These are phyloP conservation scores for Peromyscus maniculatus DNA, from an alignment of 2,113 vertebrate species.

Conservation along the genomic window DNA sequence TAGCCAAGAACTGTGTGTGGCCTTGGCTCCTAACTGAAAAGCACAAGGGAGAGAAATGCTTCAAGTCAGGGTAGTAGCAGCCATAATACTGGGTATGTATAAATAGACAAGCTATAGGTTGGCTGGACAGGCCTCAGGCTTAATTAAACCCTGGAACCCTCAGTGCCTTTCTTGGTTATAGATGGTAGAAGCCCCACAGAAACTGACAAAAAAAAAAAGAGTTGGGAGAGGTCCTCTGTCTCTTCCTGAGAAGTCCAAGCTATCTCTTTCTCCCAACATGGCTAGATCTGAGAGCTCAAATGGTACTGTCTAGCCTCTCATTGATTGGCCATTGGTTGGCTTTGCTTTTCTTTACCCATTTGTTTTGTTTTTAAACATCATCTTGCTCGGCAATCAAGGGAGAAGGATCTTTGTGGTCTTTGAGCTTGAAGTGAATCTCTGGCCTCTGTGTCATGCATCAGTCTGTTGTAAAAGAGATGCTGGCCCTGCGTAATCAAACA, in stretches of 20 bases:
- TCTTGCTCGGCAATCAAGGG: background rate
- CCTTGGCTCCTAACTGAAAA: background rate
- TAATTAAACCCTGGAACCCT: background rate
- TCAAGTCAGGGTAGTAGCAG: background rate
- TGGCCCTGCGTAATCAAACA: background rate
- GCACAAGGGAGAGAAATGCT: background rate
- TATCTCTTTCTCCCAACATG: background rate
- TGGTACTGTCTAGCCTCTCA: background rate
- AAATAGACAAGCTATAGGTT: background rate
- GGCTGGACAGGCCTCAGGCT: background rate
- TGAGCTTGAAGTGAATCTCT: background rate
- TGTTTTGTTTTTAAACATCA: constrained; percentile 1
- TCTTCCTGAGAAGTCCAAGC: background rate
- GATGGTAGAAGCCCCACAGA: background rate
- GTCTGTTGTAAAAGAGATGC: background rate
- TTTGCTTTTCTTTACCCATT: background rate
- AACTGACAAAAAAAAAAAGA: background rate
- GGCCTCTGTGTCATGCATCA: background rate
- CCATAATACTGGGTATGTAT: background rate
- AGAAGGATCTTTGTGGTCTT: background rate
- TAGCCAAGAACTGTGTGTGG: background rate
- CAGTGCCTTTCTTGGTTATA: background rate
- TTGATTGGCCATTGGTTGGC: background rate
- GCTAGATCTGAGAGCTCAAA: background rate
- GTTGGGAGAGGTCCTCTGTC: background rate